These are phyloP conservation scores for Hippocampus guttulatus DNA, from an alignment of 2,113 vertebrate genomes.

Conservation along the genomic window DNA sequence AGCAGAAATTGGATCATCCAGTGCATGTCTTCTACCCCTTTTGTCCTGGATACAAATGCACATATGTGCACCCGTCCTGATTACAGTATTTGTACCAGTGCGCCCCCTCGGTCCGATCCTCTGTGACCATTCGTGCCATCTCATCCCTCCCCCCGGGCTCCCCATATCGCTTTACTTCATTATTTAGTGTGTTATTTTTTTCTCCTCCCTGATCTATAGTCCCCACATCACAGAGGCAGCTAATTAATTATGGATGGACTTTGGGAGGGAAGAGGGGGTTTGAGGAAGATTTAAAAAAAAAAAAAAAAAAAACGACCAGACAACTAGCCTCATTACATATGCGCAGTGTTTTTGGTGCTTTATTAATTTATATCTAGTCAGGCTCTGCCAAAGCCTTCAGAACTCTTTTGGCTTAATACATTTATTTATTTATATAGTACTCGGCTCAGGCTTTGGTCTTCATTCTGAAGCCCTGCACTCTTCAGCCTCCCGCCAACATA, in stretches of 20 bases:
- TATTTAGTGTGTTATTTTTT: conserved; percentile 68
- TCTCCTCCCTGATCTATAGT: conserved; percentile 66
- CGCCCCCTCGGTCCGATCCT: conserved; percentile 17
- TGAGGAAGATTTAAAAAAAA: conserved; percentile 22
- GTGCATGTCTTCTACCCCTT: conserved; percentile 13
- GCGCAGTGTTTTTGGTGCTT: conserved; percentile 59
- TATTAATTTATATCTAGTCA: conserved; percentile 69
- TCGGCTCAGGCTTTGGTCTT: conserved; percentile 20
- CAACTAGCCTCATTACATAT: conserved; percentile 61
- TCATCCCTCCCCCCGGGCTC: conserved; percentile 47
- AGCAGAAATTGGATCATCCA: conserved; percentile 15
- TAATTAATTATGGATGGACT: conserved; percentile 70
- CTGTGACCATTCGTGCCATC: conserved; percentile 50
- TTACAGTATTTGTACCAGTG: conserved; percentile 36
- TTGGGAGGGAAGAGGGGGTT: neutral
- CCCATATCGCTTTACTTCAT: conserved; percentile 64
- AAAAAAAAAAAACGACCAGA: conserved; percentile 52
- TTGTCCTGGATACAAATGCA: conserved; percentile 20
- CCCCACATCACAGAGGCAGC: conserved; percentile 62
- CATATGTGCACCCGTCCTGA: neutral
- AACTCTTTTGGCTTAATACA: conserved; percentile 47
- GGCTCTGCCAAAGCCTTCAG: conserved; percentile 47
- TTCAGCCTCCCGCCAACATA: neutral
- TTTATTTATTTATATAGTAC: conserved; percentile 58
- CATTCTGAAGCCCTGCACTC: conserved; percentile 18